A percentile compares a stretch with the other conserved stretches of the same genome.
Conservation (phyloP, 2,113 vertebrate genomes). For the Syngnathoides biaculeatus region DNA sequence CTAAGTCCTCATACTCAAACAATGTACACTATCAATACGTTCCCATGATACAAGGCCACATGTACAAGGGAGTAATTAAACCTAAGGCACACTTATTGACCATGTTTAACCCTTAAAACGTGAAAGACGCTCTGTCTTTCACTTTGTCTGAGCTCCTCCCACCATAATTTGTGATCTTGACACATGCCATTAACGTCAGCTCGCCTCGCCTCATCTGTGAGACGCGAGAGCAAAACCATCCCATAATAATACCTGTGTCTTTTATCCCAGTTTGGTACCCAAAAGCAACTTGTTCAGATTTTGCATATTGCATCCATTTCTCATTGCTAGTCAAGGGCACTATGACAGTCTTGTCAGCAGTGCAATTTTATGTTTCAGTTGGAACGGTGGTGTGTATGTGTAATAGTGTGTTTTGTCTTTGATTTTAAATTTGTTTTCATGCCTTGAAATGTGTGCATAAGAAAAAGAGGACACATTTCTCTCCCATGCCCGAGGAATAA, state of each 20-base stretch:
- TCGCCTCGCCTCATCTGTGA: slow-evolving; percentile 36
- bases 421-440: slow-evolving; percentile 40
- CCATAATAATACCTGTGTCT: slow-evolving; percentile 34
- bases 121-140: background rate
- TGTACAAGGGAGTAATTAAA: slow-evolving; percentile 11
- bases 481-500: slow-evolving; percentile 14
- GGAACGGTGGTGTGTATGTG: slow-evolving; percentile 15
- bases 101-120: slow-evolving; percentile 18
- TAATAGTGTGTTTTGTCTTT: slow-evolving; percentile 23
- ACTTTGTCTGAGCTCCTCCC: slow-evolving; percentile 1
- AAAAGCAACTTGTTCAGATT: slow-evolving; percentile 58
- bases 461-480: slow-evolving; percentile 17
- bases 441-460: slow-evolving; percentile 35
- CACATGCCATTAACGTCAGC: slow-evolving; percentile 53
- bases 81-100: slow-evolving; percentile 3
- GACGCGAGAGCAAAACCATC: slow-evolving; percentile 42
- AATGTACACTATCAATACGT: slow-evolving; percentile 6
- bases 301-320: slow-evolving; percentile 60
- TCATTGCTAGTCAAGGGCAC: slow-evolving; percentile 63
- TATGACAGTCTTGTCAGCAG: slow-evolving; percentile 34
- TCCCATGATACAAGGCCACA: slow-evolving; percentile 26
- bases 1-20: slow-evolving; percentile 9
- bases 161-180: slow-evolving; percentile 40
- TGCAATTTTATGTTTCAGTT: slow-evolving; percentile 35
- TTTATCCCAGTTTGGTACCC: slow-evolving; percentile 38